Base-by-base conservation (phyloP, 2,797 vertebrate genomes). In the Tamandua tetradactyla region DNA sequence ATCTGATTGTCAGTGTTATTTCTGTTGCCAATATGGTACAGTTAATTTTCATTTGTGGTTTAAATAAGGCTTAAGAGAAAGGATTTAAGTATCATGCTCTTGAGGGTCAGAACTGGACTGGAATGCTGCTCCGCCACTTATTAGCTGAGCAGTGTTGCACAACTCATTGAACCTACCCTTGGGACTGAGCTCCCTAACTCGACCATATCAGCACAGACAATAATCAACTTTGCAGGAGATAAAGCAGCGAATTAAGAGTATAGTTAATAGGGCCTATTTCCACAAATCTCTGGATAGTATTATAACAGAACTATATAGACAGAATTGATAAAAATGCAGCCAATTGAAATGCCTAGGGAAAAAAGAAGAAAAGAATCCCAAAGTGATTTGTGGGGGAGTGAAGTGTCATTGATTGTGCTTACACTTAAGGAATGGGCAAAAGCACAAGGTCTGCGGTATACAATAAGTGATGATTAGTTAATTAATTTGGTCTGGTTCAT, bases 401-500 rank as follows among this genome's bases (percentile, higher is more conserved):
- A 93, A 72, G 44, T 37, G 40, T 86, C 87, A 75, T 35, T 83
- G 62, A 81, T 12, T 89, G 44, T 81, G 22, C 78, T 84, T 59
- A 49, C 44, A 32, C 42, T 79, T 69, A 59, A 89, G 93, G 37
- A 94, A 75, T 5, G 25, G 25, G n/a, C 75, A 75, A 59, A 40
- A 92, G 42, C 27, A 81, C 17, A 5, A 82, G 57, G 69, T 30
- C 75, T 44, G 32, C 18, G 10, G 27, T 35, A 55, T 37, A 93
- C 23, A 76, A 72, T 47, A 79, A 93, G 42, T 76, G 80, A 91
- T 84, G 35, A 69, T 72, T 91, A 76, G 44, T 89, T 93, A 80
- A 76, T 94, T 89, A 87, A 94, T 84, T 84, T 92, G 78, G 47
- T 84, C 84, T 87, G 72, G 15, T 57, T 89, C 78, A 92, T 8